Evolutionary conservation across 2,797 vertebrate genomes (phyloP), one percentile per base, ranked within the genome.

Genomic region (Austrolebias charrua): DNA sequence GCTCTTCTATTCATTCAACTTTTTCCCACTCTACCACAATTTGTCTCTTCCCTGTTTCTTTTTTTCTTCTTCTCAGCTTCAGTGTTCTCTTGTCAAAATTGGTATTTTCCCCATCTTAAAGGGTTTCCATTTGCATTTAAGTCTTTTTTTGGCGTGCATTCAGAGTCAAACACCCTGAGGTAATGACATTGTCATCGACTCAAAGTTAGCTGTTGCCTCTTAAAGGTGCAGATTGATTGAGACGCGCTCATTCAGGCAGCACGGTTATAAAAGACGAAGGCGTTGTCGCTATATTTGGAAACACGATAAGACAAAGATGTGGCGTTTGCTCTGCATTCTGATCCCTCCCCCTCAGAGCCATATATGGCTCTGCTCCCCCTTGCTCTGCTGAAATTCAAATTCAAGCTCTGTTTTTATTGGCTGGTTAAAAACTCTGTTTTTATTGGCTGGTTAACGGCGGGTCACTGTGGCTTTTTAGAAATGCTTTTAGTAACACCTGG

Each of bases 231-330:
- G 51, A 49, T 44, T 63, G 72, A 76, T 75, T 79, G 58, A 51
- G 40, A 70, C 56, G 31, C 56, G 50, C 45, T 11, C 35, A 38
- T 8, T 5, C 20, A 59, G 52, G 55, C 50, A 35, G 40, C 4
- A 51, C 48, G 60, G 63, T 60, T 61, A 76, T 64, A 72, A 60
- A 50, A 70, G 48, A 63, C 55, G 55, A 33, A 55, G 40, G 62
- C 38, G 13, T 19, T 56, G 59, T 18, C 67, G 50, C 73, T 86
- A 81, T 73, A 82, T 85, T 79, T 81, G 78, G 78, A 81, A 1
- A 19, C 45, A 69, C 69, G 71, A 78, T 46, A 67, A 81, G 68
- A 73, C 53, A 71, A 67, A 77, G 76, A 55, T 70, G 57, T 38
- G 65, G 63, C 40, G 18, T 81, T 63, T 75, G 73, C 50, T 55